Evolutionary conservation across 2,797 vertebrate genomes (phyloP), one percentile per base, ranked within the genome.

Genomic region (Caiman crocodilus): DNA sequence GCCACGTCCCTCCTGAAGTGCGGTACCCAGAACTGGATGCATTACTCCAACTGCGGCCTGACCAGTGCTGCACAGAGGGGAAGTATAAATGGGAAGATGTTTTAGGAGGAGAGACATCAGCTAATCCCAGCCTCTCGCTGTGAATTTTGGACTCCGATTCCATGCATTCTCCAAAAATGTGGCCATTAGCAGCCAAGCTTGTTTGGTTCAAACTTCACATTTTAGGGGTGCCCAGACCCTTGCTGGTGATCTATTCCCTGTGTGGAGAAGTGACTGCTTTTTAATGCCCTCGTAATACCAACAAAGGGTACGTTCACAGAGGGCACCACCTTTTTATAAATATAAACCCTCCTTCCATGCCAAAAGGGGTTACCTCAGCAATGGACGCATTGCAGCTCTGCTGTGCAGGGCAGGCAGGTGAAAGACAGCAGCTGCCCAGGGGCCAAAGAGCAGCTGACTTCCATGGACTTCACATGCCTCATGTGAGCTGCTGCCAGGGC

Each of bases 91-190:
- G 42, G 42, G 42, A 10, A 50, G 42, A 50, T 50, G 10, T 50
- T 50, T 50, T 50, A 50, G 42, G 42, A 42, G 42, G 42, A 50
- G 42, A 50, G 42, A 10, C 42, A 50, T 50, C 42, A 50, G 10
- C 42, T 50, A 50, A 50, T 50, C 42, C 42, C 42, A 50, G 26
- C 15, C 14, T 73, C 8, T 2, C 3, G 1, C 23, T 4, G 0
- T 2, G 6, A 35, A 25, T 20, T 4, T 83, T 91, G 35, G 21
- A 25, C 65, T 12, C 21, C 12, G 67, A 69, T 69, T 71, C 5
- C 7, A 2, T 2, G 6, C 23, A 9, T 30, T 30, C 65, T 21
- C n/a, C 30, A 17, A 32, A 73, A 2, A 42, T 12, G 35, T 50
- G 30, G n/a, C n/a, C 32, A 18, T 69, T 35, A 23, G 7, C 67